A percentile compares a stretch with the other conserved stretches of the same genome.
phyloP scores from a whole-genome alignment of 2,888 invertebrate species.

The Drosophila prolongata region DNA sequence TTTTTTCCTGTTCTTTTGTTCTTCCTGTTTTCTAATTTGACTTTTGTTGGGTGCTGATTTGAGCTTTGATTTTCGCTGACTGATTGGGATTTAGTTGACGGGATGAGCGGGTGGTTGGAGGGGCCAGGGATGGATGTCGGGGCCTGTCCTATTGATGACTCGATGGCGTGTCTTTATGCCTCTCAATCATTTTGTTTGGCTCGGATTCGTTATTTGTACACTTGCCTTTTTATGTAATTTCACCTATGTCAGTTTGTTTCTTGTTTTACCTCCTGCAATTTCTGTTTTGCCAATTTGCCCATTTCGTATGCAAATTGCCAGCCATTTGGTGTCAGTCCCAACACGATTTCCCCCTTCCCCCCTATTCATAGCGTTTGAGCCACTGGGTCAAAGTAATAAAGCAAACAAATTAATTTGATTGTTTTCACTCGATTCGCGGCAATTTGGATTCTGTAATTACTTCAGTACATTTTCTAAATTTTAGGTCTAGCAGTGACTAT shows the following conservation, averaged over 20 bases:
- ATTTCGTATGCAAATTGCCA: slow-evolving; percentile 70
- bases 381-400: slow-evolving; percentile 73
- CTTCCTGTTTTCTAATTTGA: slow-evolving; percentile 68
- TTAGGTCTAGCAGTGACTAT: no score
- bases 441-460: slow-evolving; percentile 15
- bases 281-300: slow-evolving; percentile 47
- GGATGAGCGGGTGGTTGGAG: background rate
- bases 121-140: slow-evolving; percentile 1
- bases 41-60: slow-evolving; percentile 67
- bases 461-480: slow-evolving; percentile 1
- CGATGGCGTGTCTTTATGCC: slow-evolving; percentile 62
- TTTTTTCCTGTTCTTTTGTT: slow-evolving; percentile 19
- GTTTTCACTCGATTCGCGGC: slow-evolving; percentile 39
- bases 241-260: slow-evolving; percentile 18
- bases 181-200: slow-evolving; percentile 32
- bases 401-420: slow-evolving; percentile 66
- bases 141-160: slow-evolving; percentile 58
- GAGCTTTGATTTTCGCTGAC: slow-evolving; percentile 50
- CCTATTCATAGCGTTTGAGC: slow-evolving; percentile 9
- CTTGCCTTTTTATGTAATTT: slow-evolving; percentile 25
- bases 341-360: slow-evolving; percentile 14
- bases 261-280: slow-evolving; percentile 17
- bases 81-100: slow-evolving; percentile 51
- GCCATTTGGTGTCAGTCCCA: slow-evolving; percentile 59
- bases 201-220: slow-evolving; percentile 28